A percentile compares a stretch with the other conserved stretches of the same genome.
Conservation (phyloP, 2,797 vertebrate species). For the Meda fulgida region DNA sequence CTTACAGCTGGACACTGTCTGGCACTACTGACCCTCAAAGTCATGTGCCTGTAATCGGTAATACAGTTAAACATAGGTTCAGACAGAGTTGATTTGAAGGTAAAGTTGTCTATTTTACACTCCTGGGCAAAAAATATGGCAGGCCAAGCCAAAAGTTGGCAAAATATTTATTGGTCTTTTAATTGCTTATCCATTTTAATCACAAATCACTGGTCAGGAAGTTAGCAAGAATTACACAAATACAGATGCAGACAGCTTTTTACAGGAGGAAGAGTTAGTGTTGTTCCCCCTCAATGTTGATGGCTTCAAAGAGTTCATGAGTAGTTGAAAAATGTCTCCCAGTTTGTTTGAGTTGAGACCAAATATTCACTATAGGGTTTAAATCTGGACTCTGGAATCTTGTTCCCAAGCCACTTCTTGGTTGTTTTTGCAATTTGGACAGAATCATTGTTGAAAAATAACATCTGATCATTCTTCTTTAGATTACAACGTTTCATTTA, state of each 20-base stretch:
- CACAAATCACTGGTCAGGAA: neutral
- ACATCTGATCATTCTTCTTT: neutral
- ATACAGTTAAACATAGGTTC: neutral
- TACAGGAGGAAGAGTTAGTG: neutral
- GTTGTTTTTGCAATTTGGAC: neutral
- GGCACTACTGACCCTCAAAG: neutral
- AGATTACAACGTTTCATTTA: neutral
- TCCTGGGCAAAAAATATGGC: neutral
- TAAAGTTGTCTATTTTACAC: neutral
- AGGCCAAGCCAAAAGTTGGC: neutral
- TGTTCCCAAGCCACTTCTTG: neutral
- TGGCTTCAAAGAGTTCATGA: neutral
- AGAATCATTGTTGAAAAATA: neutral
- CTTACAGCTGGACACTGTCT: neutral
- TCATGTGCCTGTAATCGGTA: neutral
- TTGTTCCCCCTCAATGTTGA: neutral
- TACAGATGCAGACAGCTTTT: neutral
- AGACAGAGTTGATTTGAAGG: conserved; percentile 12
- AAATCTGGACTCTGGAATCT: neutral
- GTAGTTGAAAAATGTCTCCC: neutral
- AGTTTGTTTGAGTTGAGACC: neutral
- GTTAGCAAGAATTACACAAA: neutral
- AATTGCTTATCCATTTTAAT: neutral
- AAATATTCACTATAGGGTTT: neutral
- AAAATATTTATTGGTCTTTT: neutral